Evolutionary conservation across 2,113 vertebrate genomes (phyloP), one percentile per base, ranked within the genome.

Genomic region (Polypterus senegalus): DNA sequence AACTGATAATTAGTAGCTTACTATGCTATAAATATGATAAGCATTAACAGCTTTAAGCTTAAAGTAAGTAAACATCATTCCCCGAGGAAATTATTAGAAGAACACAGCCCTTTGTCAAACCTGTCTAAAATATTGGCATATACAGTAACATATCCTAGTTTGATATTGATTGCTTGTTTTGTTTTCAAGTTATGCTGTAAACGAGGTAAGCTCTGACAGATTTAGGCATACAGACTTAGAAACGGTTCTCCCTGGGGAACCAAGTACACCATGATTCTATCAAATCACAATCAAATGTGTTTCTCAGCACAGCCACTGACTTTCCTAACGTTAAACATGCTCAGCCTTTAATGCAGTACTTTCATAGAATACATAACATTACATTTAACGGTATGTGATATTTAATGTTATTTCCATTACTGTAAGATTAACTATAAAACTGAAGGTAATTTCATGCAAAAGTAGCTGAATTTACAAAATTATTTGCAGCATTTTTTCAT

Each of bases 151-250:
- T 77, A 73, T 76, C 76, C 77, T 73, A 68, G 70, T 82, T 78
- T 73, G 58, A 54, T 73, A 84, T 81, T 77, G 83, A 82, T 81
- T 81, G 73, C 67, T 66, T 78, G 72, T 77, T 75, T 75, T 74
- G 69, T 73, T 77, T 71, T 69, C 73, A 66, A 71, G 64, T 74
- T 77, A 66, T 4, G 68, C 64, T 67, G 71, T 76, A 71, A 78
- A 74, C 73, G 74, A 67, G 65, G 67, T 76, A 76, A 80, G 79
- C 75, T 66, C 73, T 77, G 78, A 82, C 72, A 70, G 75, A 78
- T 81, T 65, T 71, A 66, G 76, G 61, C 49, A n/a, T 48, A 43
- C 52, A 64, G 60, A 64, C 47, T 27, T 58, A 55, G 60, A 54
- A 59, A 61, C 52, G 48, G 65, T 45, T 60, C 61, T 61, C 49